Evolutionary conservation across 1,140 invertebrate genomes (phyloP).

Genomic region (Danaus plexippus): DNA sequence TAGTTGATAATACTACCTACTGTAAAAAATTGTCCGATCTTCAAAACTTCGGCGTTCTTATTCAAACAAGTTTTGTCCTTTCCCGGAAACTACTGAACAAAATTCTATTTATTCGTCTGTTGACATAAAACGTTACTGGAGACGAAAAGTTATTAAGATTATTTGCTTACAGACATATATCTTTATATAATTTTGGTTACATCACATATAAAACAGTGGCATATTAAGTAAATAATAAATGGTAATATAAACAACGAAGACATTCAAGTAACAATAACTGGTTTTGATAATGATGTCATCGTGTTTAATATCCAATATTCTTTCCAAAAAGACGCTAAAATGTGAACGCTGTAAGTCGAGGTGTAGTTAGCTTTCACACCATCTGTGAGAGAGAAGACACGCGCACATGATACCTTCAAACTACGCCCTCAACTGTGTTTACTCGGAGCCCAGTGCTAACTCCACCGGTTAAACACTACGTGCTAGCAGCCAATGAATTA

Average conservation of each 20-base stretch:
- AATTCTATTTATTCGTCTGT: constrained; percentile 36
- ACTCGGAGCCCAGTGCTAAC: constrained; percentile 66
- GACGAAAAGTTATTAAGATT: constrained; percentile 9
- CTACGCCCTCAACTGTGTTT: constrained; percentile 48
- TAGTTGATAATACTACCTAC: background rate
- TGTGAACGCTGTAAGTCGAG: too few relatives aligned
- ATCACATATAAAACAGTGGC: background rate
- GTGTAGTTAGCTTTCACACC: constrained; percentile 17
- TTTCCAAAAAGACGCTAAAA: too few relatives aligned
- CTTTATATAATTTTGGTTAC: constrained; percentile 5
- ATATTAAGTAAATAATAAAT: constrained; percentile 2
- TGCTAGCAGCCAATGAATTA: constrained; percentile 68
- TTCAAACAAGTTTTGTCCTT: constrained; percentile 34
- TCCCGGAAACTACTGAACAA: constrained; percentile 59
- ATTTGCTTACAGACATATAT: constrained; percentile 1
- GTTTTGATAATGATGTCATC: too few relatives aligned
- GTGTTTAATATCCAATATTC: too few relatives aligned
- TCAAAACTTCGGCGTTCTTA: background rate
- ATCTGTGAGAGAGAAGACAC: constrained; percentile 20
- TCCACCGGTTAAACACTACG: constrained; percentile 67
- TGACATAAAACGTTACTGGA: constrained; percentile 27
- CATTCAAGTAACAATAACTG: too few relatives aligned
- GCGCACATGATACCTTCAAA: constrained; percentile 28
- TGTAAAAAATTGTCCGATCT: constrained; percentile 1
- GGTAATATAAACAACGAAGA: background rate